Base-by-base conservation (phyloP, 2,113 vertebrate species). In the Brachirus orientalis region DNA sequence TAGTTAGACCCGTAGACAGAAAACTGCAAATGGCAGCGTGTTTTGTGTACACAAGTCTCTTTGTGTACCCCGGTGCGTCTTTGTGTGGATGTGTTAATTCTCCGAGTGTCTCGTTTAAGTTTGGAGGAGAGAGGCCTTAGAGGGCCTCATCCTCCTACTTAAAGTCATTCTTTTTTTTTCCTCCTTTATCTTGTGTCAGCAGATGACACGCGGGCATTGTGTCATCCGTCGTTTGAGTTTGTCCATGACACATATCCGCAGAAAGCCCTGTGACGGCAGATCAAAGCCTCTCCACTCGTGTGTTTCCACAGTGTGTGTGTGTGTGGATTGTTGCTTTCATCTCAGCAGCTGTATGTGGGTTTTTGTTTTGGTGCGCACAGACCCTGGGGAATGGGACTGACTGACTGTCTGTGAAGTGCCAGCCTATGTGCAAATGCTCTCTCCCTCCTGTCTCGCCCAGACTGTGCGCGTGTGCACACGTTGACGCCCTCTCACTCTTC, bases 401-500 rank as follows among this genome's bases (percentile, higher is more conserved):
- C 65, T 77, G 33, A 51, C 6, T 59, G 54, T 73, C 65, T 51
- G 38, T 44, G 20, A 20, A 35, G 17, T 61, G 47, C 14, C n/a
- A 14, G 17, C 10, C 2, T 70, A 45, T 63, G 55, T 56, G 63
- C 62, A 48, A 77, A 78, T 61, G 77, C 38, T 68, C 58, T 73
- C 20, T 72, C 71, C 28, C 28, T 28, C 28, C 28, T 28, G 3
- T 75, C 75, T 59, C 63, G 67, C 16, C 79, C 63, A 69, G 20
- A 7, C 33, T 17, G 22, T 72, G 72, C 46, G n/a, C 53, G 65
- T 83, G 85, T 84, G 50, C 79, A 64, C 88, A 84, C 80, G 37
- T 90, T 83, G 80, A 79, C 87, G 88, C 83, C 78, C 61, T 87
- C 63, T 74, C 75, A 77, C 79, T 75, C 78, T 60, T 57, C 18